phyloP scores from a whole-genome alignment of 30 jellyfish, hydroid and myxozoan species.

The Cassiopea andromeda region DNA sequence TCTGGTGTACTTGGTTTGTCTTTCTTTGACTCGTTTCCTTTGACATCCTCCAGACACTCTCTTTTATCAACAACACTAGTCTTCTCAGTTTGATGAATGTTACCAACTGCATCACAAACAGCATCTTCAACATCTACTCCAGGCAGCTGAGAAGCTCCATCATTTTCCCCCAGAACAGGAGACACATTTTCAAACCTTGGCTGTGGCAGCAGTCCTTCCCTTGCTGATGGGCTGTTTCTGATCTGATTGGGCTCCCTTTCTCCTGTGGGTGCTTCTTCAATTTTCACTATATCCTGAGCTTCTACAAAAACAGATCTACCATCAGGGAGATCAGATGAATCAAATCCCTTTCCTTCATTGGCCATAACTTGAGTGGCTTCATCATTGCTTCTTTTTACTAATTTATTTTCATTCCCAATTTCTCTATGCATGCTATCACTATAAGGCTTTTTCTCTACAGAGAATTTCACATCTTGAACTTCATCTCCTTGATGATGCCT shows the following conservation, averaged over 20 bases:
- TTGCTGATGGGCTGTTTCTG: too few relatives aligned
- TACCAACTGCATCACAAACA: neutral
- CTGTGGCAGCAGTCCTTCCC: conserved; percentile 4
- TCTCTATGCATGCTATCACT: neutral
- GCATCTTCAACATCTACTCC: neutral
- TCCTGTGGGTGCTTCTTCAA: neutral
- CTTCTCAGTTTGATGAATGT: neutral
- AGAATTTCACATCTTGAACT: neutral
- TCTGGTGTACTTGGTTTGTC: neutral
- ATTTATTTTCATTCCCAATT: neutral
- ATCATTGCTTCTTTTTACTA: neutral
- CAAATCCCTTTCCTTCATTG: neutral
- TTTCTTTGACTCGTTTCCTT: neutral
- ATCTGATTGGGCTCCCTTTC: neutral
- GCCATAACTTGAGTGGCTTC: neutral
- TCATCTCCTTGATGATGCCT: conserved; percentile 15
- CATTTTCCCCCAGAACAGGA: conserved; percentile 11
- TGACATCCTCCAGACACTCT: neutral
- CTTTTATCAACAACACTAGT: neutral
- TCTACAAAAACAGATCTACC: neutral
- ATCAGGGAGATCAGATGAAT: neutral
- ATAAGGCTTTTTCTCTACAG: neutral
- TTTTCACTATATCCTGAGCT: neutral
- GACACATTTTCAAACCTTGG: conserved; percentile 17
- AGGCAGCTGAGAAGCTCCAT: neutral